Evolutionary conservation across 1,140 invertebrate genomes (phyloP).

Genomic region (Drosophila sucinea): DNA sequence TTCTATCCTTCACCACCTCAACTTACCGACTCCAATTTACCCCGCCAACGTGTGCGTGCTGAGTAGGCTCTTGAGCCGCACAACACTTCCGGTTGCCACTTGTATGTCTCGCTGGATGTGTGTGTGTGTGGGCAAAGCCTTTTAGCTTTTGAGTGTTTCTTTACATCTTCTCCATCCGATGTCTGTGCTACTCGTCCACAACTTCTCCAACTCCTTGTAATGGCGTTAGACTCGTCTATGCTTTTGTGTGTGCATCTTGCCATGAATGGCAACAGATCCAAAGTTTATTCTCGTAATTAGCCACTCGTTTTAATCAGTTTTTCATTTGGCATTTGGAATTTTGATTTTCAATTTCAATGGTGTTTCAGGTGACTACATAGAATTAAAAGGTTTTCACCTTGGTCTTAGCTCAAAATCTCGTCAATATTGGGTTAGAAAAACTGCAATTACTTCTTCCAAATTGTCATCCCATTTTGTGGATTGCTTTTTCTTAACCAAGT

Average conservation of each 20-base stretch:
- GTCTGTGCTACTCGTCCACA: conserved; percentile 11
- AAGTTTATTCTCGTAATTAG: conserved; percentile 49
- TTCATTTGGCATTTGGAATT: conserved; percentile 11
- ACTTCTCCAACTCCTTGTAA: conserved; percentile 25
- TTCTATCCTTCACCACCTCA: neutral
- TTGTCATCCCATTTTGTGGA: no score
- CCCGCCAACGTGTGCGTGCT: conserved; percentile 44
- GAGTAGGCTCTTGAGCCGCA: conserved; percentile 75
- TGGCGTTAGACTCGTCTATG: conserved; percentile 19
- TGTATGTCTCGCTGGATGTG: conserved; percentile 15
- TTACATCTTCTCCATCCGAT: conserved; percentile 33
- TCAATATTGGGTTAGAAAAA: no score
- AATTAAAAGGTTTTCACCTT: no score
- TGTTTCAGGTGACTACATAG: no score
- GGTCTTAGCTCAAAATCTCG: no score
- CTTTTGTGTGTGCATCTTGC: conserved; percentile 17
- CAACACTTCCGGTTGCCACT: conserved; percentile 80
- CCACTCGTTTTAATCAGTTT: conserved; percentile 38
- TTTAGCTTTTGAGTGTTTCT: conserved; percentile 71
- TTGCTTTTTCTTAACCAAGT: no score
- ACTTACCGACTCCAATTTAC: neutral
- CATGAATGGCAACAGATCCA: conserved; percentile 25
- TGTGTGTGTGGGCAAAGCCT: conserved; percentile 66
- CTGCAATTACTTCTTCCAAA: no score
- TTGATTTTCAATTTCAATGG: neutral